phyloP scores from a whole-genome alignment of 2,797 vertebrate species.

The Todus mexicanus region DNA sequence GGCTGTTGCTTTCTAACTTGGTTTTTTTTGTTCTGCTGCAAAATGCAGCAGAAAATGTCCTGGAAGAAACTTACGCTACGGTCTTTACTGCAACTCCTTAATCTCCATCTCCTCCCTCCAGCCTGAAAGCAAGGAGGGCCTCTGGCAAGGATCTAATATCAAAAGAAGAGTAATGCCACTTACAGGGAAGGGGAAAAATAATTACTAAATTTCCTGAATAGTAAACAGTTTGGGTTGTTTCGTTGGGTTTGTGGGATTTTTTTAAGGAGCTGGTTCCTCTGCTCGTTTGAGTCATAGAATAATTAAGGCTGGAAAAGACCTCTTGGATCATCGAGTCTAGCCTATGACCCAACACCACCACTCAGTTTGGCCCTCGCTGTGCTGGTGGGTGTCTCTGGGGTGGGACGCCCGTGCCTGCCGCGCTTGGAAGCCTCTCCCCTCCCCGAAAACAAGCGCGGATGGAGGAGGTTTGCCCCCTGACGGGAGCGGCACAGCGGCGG shows the following conservation, averaged over 20 bases:
- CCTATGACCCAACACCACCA: too few species aligned
- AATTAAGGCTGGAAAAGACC: too few species aligned
- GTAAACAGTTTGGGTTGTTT: slow-evolving; percentile 20
- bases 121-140: neutral
- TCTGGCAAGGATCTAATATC: slow-evolving; percentile 50
- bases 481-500: neutral
- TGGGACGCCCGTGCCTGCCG: neutral
- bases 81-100: neutral
- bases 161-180: slow-evolving; percentile 53
- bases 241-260: neutral
- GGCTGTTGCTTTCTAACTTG: neutral
- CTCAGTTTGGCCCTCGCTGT: neutral
- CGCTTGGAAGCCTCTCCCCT: neutral
- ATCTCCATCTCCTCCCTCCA: slow-evolving; percentile 25
- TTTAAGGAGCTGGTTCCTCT: neutral
- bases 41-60: slow-evolving; percentile 18
- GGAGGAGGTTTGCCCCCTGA: neutral
- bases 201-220: slow-evolving; percentile 65
- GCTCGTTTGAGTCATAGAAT: too few species aligned
- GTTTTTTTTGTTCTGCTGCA: neutral
- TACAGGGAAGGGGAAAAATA: neutral
- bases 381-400: neutral
- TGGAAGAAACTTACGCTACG: neutral
- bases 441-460: too few species aligned
- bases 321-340: too few species aligned